These are phyloP conservation scores for Tachina grossa DNA, from an alignment of 2,888 invertebrate species.

Conservation along the genomic window DNA sequence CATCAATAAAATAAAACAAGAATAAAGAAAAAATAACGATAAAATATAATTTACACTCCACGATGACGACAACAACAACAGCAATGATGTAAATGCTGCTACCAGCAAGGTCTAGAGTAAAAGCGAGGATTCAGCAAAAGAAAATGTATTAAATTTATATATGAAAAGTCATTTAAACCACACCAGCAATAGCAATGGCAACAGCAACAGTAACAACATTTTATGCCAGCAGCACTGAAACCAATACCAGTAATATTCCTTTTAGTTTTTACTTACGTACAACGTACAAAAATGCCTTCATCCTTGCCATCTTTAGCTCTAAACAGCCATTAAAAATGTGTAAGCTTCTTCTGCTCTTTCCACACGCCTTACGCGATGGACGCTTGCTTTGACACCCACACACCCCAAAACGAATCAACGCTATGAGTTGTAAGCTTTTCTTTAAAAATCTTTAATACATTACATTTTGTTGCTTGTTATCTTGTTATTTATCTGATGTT, in stretches of 20 bases:
- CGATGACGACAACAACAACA: slow-evolving; percentile 21
- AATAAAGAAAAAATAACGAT: slow-evolving; percentile 47
- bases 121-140: background rate
- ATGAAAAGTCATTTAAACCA: slow-evolving; percentile 42
- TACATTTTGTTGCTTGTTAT: slow-evolving; percentile 50
- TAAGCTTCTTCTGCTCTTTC: slow-evolving; percentile 18
- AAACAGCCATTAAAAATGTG: slow-evolving; percentile 54
- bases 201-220: background rate
- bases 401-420: slow-evolving; percentile 26
- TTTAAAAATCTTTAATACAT: slow-evolving; percentile 17
- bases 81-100: slow-evolving; percentile 54
- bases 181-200: background rate
- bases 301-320: slow-evolving; percentile 1
- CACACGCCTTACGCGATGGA: background rate
- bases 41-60: slow-evolving; percentile 67
- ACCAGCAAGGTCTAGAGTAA: background rate
- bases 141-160: slow-evolving; percentile 24
- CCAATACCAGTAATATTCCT: slow-evolving; percentile 8
- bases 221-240: background rate
- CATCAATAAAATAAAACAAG: slow-evolving; percentile 52
- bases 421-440: slow-evolving; percentile 23
- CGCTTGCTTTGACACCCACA: slow-evolving; percentile 7
- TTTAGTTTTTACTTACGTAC: background rate
- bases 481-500: slow-evolving; percentile 19
- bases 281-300: background rate